These are phyloP conservation scores for Hippasteria phrygiana DNA, from an alignment of 53 echinoderm and acorn worm species.

Conservation along the genomic window DNA sequence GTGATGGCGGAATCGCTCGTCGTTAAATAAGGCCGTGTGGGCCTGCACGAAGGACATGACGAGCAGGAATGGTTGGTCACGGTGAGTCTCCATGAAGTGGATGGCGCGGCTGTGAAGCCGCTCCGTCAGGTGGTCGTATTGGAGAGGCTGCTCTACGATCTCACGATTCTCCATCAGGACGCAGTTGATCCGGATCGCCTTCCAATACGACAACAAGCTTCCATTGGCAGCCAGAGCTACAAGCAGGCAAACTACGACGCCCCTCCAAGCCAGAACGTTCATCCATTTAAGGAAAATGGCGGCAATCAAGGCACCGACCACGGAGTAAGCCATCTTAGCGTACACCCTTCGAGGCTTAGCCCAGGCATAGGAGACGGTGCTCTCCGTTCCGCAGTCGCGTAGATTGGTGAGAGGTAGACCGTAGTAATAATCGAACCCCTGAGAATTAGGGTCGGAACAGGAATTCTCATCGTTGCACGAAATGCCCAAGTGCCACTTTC, in stretches of 20 bases:
- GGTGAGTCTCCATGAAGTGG: constrained; percentile 81
- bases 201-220: neutral
- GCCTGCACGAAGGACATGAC: constrained; percentile 94
- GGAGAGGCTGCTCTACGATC: constrained; percentile 87
- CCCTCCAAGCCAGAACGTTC: neutral
- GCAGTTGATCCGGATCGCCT: constrained; percentile 74
- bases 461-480: constrained; percentile 64
- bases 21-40: constrained; percentile 84
- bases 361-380: constrained; percentile 85
- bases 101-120: constrained; percentile 80
- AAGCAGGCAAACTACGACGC: neutral
- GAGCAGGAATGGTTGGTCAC: constrained; percentile 76
- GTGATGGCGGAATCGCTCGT: constrained; percentile 67
- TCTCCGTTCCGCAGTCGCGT: constrained; percentile 82
- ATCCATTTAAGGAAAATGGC: neutral
- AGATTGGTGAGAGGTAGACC: constrained; percentile 95
- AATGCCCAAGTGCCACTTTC: constrained; percentile 94
- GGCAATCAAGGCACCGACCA: neutral
- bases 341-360: neutral
- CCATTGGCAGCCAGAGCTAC: neutral
- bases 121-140: constrained; percentile 81
- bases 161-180: constrained; percentile 85
- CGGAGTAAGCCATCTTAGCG: constrained; percentile 30
- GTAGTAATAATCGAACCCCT: constrained; percentile 95
- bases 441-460: constrained; percentile 88